Conservation (phyloP, 2,113 vertebrate species). For the Phrynocephalus versicolor region DNA sequence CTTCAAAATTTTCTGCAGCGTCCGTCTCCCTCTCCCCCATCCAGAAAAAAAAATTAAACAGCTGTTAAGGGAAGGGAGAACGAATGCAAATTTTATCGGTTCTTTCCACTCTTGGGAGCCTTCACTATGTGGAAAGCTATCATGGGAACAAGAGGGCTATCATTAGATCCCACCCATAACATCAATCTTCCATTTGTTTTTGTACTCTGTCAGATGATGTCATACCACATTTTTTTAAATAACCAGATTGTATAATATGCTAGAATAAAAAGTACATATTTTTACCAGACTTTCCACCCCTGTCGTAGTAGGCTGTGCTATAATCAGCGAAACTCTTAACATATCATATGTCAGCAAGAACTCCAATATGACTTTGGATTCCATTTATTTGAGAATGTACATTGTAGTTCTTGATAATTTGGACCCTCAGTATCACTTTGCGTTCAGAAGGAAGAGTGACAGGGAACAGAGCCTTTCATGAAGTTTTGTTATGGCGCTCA, state of each 20-base stretch:
- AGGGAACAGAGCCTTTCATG: slow-evolving; percentile 23
- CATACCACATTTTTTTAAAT: background rate
- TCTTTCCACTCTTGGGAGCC: background rate
- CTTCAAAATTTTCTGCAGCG: background rate
- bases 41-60: background rate
- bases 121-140: background rate
- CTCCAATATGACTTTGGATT: slow-evolving; percentile 50
- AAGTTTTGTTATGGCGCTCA: slow-evolving; percentile 45
- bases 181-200: background rate
- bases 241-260: background rate
- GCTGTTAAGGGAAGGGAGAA: background rate
- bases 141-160: background rate
- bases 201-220: background rate
- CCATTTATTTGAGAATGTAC: slow-evolving; percentile 35
- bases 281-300: background rate
- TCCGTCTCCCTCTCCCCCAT: no score
- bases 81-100: background rate
- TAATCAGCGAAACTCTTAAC: background rate
- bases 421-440: slow-evolving; percentile 34
- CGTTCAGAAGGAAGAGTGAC: slow-evolving; percentile 45
- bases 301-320: background rate
- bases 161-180: background rate
- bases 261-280: background rate
- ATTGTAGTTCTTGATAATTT: slow-evolving; percentile 23
- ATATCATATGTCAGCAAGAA: background rate